phyloP scores from a whole-genome alignment of 2,888 invertebrate genomes.

The Globia sparganii region DNA sequence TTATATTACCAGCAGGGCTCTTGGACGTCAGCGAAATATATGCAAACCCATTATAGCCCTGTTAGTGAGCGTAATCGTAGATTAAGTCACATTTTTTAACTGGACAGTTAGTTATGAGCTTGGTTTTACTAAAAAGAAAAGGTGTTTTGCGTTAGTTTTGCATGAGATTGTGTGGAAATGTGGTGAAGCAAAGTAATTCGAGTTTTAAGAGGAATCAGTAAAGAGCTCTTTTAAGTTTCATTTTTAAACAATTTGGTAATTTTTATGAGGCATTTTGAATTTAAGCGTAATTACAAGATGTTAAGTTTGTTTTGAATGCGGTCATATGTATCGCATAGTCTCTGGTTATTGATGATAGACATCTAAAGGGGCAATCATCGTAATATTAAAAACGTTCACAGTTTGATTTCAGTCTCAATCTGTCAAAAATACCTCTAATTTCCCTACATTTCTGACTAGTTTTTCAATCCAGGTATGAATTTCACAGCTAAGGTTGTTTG shows the following conservation, averaged over 20 bases:
- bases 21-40: constrained; percentile 48
- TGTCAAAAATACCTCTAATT: background rate
- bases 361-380: background rate
- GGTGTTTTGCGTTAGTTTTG: constrained; percentile 1
- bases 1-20: constrained; percentile 53
- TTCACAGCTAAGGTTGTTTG: background rate
- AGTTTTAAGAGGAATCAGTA: background rate
- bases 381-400: background rate
- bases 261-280: background rate
- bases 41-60: constrained; percentile 49
- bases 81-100: constrained; percentile 43
- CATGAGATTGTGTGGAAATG: background rate
- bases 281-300: too few species aligned
- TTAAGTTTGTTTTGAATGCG: background rate
- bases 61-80: constrained; percentile 37
- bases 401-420: too few species aligned
- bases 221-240: background rate
- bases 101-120: constrained; percentile 30
- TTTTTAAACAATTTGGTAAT: background rate
- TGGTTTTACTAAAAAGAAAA: constrained; percentile 17
- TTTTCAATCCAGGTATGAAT: background rate
- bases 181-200: background rate
- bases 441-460: background rate
- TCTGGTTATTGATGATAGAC: background rate
- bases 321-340: background rate